Base-by-base conservation (phyloP, 2,113 vertebrate genomes). In the Columbina picui region DNA sequence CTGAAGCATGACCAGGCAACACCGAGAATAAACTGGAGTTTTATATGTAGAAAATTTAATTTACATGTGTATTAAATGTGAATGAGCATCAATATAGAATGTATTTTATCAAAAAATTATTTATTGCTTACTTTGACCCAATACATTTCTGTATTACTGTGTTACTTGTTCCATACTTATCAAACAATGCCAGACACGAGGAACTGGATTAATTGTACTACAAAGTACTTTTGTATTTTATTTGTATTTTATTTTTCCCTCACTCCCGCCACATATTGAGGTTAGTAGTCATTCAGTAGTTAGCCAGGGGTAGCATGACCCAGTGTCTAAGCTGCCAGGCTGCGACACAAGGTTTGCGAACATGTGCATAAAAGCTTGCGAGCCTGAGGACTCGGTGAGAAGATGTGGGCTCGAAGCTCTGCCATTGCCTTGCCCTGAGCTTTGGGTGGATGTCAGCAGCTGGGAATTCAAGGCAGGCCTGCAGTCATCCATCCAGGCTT, bases 21-120 rank as follows among this genome's bases (percentile, higher is more conserved):
- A n/a, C 80, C 89, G 65, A 76, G 82, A 96, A 92, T 94, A 93
- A 97, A 94, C 94, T 96, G 96, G 76, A 96, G 91, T 96, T 96
- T 96, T 95, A 88, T 95, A 94, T 34, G 9, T 41, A 69, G 75
- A 91, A 86, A 61, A 94, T 61, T 45, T 84, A 74, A 95, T 97
- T 96, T 84, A 82, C 69, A 7, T 93, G 53, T 88, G 91, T 93
- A 95, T 93, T 80, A 81, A 96, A 91, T 78, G 85, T 93, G 90
- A 96, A 91, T 83, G 74, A 94, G 56, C 78, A 70, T 95, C 93
- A 95, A 79, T 94, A 94, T 73, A 95, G 94, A 95, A 97, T 95
- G 89, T 96, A 87, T 96, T 97, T 96, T 94, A 95, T 93, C 38
- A 43, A 83, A 92, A 95, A 89, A 39, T 50, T 50, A 74, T 3